Percentiles rank a stretch among this genome's conserved stretches.
phyloP scores from a whole-genome alignment of 2,113 vertebrate genomes.

The Abramis brama region DNA sequence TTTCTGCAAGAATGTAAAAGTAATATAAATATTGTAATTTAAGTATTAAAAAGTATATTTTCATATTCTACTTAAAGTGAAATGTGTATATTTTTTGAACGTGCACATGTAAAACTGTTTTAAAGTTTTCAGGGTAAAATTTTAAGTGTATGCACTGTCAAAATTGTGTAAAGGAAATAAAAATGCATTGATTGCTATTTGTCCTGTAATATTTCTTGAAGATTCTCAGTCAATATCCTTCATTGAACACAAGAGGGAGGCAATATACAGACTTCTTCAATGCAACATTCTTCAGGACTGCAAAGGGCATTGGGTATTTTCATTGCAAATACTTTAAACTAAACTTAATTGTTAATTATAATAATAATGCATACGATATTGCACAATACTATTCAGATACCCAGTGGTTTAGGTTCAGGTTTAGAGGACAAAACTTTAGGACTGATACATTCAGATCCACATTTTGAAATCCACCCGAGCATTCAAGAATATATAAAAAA shows the following conservation, averaged over 20 bases:
- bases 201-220: neutral
- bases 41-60: neutral
- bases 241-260: slow-evolving; percentile 39
- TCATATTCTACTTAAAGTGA: neutral
- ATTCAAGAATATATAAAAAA: neutral
- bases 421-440: neutral
- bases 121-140: neutral
- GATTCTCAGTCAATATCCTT: neutral
- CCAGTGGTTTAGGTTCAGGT: neutral
- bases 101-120: neutral
- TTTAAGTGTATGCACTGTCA: neutral
- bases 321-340: neutral
- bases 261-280: neutral
- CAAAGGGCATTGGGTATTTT: neutral
- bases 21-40: neutral
- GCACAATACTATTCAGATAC: neutral
- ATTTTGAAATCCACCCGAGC: neutral
- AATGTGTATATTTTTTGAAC: neutral
- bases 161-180: neutral
- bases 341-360: no score
- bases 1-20: neutral
- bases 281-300: no score
- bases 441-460: neutral
- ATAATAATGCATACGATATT: neutral
- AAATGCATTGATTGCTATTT: neutral